Conservation (phyloP, 1,140 invertebrate species). For the Lasaia peninsularis region DNA sequence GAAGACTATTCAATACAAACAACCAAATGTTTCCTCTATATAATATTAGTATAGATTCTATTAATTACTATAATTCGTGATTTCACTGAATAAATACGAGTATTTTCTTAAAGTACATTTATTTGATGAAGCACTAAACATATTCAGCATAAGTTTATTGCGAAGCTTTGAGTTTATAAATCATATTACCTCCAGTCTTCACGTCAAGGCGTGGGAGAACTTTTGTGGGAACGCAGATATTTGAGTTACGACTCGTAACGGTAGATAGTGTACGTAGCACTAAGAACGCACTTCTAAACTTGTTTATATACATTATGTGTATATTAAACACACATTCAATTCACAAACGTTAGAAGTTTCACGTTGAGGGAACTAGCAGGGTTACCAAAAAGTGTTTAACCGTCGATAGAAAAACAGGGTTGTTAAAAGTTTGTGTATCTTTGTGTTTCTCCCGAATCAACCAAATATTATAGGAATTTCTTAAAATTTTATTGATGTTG, state of each 20-base stretch:
- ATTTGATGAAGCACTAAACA: neutral
- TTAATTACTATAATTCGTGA: too few species aligned
- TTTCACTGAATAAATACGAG: too few species aligned
- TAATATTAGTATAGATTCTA: too few species aligned
- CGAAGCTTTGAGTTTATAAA: conserved; percentile 32
- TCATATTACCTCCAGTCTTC: conserved; percentile 26
- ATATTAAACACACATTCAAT: neutral
- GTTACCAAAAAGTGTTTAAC: too few species aligned
- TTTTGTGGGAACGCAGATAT: conserved; percentile 32
- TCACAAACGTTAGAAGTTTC: neutral
- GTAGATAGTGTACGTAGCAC: conserved; percentile 22
- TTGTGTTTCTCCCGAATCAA: too few species aligned
- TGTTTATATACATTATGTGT: neutral
- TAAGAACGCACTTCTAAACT: conserved; percentile 10
- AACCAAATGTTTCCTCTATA: too few species aligned
- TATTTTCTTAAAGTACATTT: too few species aligned
- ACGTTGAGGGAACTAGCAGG: neutral
- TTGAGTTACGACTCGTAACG: conserved; percentile 28
- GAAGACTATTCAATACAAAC: too few species aligned
- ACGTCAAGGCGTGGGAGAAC: conserved; percentile 28
- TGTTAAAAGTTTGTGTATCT: too few species aligned
- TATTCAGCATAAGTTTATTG: conserved; percentile 19
- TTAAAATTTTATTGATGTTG: too few species aligned
- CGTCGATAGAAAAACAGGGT: too few species aligned
- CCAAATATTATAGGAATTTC: too few species aligned